Conservation (phyloP, 1,140 invertebrate genomes). For the Eubasilissa regina region DNA sequence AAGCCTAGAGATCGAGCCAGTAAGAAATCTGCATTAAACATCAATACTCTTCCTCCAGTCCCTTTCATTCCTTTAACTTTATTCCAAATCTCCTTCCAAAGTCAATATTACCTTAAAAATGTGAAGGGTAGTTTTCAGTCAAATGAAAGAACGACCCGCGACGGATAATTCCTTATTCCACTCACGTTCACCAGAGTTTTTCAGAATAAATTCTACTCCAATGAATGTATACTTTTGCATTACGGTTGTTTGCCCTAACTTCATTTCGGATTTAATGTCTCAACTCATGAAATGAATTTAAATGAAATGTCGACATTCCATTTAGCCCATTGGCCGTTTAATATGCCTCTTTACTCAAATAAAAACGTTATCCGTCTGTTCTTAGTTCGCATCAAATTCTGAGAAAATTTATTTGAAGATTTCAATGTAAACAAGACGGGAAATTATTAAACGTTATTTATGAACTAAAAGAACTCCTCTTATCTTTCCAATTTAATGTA, state of each 20-base stretch:
- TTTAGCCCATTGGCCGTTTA: constrained; percentile 30
- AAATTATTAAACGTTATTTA: too few species aligned
- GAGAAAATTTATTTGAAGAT: too few species aligned
- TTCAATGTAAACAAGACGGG: too few species aligned
- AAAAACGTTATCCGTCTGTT: not conserved
- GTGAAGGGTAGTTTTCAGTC: constrained; percentile 32
- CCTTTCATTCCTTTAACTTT: constrained; percentile 48
- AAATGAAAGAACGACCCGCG: constrained; percentile 41
- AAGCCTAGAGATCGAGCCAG: constrained; percentile 51
- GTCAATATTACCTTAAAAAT: constrained; percentile 59
- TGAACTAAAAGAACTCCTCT: too few species aligned
- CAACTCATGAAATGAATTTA: constrained; percentile 52
- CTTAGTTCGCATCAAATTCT: not conserved
- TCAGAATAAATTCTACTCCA: constrained; percentile 52
- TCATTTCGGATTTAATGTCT: constrained; percentile 55
- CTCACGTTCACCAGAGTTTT: constrained; percentile 55
- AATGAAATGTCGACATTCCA: constrained; percentile 43
- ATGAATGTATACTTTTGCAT: constrained; percentile 55
- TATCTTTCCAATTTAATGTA: too few species aligned
- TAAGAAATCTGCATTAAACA: constrained; percentile 60
- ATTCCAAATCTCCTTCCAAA: constrained; percentile 45
- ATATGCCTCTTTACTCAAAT: constrained; percentile 18
- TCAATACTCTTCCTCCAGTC: constrained; percentile 51
- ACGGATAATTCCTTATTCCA: constrained; percentile 52
- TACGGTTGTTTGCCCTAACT: constrained; percentile 57